These are phyloP conservation scores for Petrocephalus sullivani DNA, from an alignment of 2,797 vertebrate genomes.

Conservation along the genomic window DNA sequence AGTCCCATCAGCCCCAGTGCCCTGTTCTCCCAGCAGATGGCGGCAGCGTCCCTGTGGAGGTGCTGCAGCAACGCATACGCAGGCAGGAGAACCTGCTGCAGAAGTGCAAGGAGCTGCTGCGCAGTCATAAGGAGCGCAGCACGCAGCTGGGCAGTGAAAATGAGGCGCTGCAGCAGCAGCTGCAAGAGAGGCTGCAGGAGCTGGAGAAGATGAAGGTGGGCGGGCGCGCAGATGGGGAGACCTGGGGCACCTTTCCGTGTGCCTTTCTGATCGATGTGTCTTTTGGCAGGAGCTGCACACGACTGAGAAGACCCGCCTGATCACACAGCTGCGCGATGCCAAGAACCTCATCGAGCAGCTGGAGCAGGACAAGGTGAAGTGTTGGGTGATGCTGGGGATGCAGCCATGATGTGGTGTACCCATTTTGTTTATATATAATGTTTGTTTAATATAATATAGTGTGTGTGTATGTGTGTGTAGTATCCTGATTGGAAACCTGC, in stretches of 20 bases:
- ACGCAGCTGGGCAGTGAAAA: slow-evolving; percentile 80
- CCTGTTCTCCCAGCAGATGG: slow-evolving; percentile 57
- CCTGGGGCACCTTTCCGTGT: background rate
- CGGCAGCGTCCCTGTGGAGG: slow-evolving; percentile 62
- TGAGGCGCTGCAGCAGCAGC: slow-evolving; percentile 86
- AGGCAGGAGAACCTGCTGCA: slow-evolving; percentile 87
- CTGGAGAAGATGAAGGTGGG: slow-evolving; percentile 92
- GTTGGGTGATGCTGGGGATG: background rate
- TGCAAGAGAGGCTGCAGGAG: slow-evolving; percentile 89
- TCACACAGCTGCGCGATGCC: slow-evolving; percentile 89
- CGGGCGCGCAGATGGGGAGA: background rate
- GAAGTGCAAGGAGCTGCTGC: slow-evolving; percentile 78
- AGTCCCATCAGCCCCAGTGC: slow-evolving; percentile 9
- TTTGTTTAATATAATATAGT: background rate
- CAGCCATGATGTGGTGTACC: background rate
- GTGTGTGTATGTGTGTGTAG: background rate
- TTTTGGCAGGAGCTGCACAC: slow-evolving; percentile 82
- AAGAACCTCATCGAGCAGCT: slow-evolving; percentile 95
- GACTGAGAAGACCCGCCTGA: slow-evolving; percentile 90
- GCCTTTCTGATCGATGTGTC: background rate
- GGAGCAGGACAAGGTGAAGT: slow-evolving; percentile 93
- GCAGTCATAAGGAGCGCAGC: slow-evolving; percentile 74
- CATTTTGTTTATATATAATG: background rate
- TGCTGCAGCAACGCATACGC: slow-evolving; percentile 72
- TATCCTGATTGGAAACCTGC: background rate